A percentile compares a stretch with the other conserved stretches of the same genome.
Conservation (phyloP, 2,113 vertebrate species). For the Lontra canadensis region DNA sequence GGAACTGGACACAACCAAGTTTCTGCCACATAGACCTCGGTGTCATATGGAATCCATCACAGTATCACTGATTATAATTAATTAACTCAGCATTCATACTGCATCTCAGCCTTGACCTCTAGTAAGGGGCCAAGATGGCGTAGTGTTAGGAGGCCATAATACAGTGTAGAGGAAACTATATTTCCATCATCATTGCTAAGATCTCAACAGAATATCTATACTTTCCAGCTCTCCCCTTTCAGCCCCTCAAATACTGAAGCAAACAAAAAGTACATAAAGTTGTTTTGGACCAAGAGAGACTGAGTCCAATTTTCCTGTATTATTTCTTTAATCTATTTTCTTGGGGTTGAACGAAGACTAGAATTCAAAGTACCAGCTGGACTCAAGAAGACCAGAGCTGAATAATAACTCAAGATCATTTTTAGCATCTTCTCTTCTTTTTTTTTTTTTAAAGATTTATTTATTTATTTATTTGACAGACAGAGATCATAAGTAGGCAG, state of each 20-base stretch:
- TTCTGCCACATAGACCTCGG: conserved; percentile 66
- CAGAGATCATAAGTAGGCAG: no score
- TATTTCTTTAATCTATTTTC: background rate
- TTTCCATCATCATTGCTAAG: background rate
- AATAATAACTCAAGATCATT: background rate
- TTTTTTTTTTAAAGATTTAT: no score
- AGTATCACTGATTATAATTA: conserved; percentile 76
- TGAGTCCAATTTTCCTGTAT: background rate
- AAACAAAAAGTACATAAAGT: background rate
- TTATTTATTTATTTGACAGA: no score
- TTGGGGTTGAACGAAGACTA: background rate
- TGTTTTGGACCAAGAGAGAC: background rate
- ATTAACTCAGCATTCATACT: conserved; percentile 75
- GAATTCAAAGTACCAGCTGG: background rate
- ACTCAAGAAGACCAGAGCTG: background rate
- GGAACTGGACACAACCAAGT: conserved; percentile 63
- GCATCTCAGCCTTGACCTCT: conserved; percentile 48
- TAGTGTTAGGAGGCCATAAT: conserved; percentile 49
- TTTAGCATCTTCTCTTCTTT: background rate
- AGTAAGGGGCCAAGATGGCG: conserved; percentile 54
- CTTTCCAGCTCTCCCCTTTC: background rate
- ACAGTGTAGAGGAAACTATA: conserved; percentile 35
- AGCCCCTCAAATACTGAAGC: background rate
- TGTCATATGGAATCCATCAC: conserved; percentile 68
- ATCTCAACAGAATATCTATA: background rate